Evolutionary conservation across 2,888 invertebrate genomes (phyloP).

Genomic region (Nemapogon koenigi): DNA sequence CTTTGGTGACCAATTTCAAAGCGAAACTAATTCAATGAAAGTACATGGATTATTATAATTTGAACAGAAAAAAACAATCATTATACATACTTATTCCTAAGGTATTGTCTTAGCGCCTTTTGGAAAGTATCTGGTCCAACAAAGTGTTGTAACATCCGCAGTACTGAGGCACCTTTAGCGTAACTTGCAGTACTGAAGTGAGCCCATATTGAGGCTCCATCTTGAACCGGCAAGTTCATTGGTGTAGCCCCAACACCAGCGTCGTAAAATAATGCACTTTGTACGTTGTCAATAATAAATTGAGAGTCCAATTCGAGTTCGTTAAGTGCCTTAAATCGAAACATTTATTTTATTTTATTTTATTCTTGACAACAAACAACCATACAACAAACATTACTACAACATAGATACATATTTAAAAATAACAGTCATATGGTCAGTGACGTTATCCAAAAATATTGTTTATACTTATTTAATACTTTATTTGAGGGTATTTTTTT

Average conservation of each 20-base stretch:
- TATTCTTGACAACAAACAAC: no score
- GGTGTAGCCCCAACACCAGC: conserved; percentile 41
- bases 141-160: conserved; percentile 72
- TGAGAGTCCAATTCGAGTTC: conserved; percentile 54
- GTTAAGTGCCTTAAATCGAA: conserved; percentile 36
- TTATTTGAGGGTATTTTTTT: no score
- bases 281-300: conserved; percentile 74
- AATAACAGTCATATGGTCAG: no score
- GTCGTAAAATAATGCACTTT: conserved; percentile 68
- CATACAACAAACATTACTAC: no score
- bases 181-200: conserved; percentile 75
- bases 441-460: no score
- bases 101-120: conserved; percentile 62
- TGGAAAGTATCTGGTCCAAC: conserved; percentile 63
- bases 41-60: no score
- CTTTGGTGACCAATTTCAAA: no score
- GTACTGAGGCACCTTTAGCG: conserved; percentile 69
- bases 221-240: conserved; percentile 60
- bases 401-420: no score
- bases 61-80: no score
- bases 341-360: no score
- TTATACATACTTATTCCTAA: conserved; percentile 56
- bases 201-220: conserved; percentile 52
- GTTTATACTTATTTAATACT: no score
- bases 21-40: no score